Evolutionary conservation across 37 sponge, comb jelly and placozoan genomes (phyloP), one percentile per base, ranked within the genome.

Genomic region (Chondrosia reniformis): DNA sequence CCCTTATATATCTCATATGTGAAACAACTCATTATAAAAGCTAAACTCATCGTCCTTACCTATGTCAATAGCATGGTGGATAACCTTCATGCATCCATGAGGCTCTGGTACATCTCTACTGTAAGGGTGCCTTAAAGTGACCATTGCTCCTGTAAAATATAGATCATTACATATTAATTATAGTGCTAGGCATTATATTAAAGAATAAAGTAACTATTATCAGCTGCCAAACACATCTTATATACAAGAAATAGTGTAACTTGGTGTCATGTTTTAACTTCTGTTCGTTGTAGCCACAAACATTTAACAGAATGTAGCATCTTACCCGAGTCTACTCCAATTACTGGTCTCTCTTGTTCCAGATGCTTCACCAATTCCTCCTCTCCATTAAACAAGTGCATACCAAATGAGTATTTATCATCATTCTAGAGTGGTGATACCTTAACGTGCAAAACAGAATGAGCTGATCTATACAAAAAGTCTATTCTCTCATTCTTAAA

Each of bases 71-170:
- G 92, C 79, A 81, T 91, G 92, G 54, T 87, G 84, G 19, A 77
- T 77, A 4, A 91, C 45, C 0, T 84, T 76, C 17, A 82, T 72
- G 66, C 87, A 91, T 31, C 74, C 19, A 43, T 87, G 92, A 21
- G 42, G 41, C 54, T 91, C 92, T 15, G 77, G 38, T 7, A 87
- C 62, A 30, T 41, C 46, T 41, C 88, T 67, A 13, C 79, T 65
- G 42, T 87, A 91, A 38, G 92, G 92, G 24, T 72, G 55, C 28
- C 64, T 84, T 5, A 91, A 79, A 5, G 73, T 55, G 6, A 91
- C 92, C 21, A 72, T 87, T 42, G 87, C 44, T 17, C 85, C 85
- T 84, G 52, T 49, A 30, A n/a, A n/a, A n/a, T n/a, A n/a, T n/a
- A n/a, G n/a, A n/a, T n/a, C n/a, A n/a, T n/a, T n/a, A n/a, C n/a